Evolutionary conservation across 2,113 vertebrate genomes (phyloP).

Genomic region (Petrocephalus microphthalmus): DNA sequence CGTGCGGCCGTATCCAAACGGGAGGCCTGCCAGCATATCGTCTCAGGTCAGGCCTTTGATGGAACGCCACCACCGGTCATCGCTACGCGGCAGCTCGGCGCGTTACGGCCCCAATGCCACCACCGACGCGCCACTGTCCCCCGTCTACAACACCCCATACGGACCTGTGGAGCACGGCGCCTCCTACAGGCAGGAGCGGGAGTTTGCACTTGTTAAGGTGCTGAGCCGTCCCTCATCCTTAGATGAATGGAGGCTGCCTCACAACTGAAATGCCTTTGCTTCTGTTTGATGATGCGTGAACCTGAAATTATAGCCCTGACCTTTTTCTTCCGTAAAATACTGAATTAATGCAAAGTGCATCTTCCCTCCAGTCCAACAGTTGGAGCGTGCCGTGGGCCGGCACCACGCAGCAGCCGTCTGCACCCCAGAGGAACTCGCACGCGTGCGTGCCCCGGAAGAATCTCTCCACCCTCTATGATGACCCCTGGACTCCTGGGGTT

Average conservation of each 20-base stretch:
- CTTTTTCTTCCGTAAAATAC: not conserved
- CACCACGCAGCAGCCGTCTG: slow-evolving; percentile 43
- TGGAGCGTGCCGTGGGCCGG: slow-evolving; percentile 60
- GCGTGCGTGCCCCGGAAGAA: slow-evolving; percentile 56
- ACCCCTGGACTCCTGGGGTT: slow-evolving; percentile 66
- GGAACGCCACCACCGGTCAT: slow-evolving; percentile 46
- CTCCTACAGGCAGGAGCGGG: slow-evolving; percentile 41
- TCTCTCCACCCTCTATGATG: slow-evolving; percentile 66
- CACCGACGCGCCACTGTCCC: slow-evolving; percentile 38
- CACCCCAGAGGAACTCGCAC: slow-evolving; percentile 59
- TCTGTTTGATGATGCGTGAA: not conserved
- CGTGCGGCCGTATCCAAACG: slow-evolving; percentile 45
- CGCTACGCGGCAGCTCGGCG: slow-evolving; percentile 50
- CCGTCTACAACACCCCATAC: slow-evolving; percentile 71
- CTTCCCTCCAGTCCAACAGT: slow-evolving; percentile 58
- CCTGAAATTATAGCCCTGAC: not conserved
- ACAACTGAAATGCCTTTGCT: not conserved
- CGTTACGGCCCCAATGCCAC: slow-evolving; percentile 21
- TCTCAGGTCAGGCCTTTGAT: slow-evolving; percentile 54
- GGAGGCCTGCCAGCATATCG: slow-evolving; percentile 60
- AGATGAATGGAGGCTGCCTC: not conserved
- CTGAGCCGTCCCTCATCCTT: not conserved
- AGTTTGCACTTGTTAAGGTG: slow-evolving; percentile 61
- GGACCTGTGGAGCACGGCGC: slow-evolving; percentile 22
- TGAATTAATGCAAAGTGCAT: not conserved